A percentile compares a stretch with the other conserved stretches of the same genome.
phyloP scores from a whole-genome alignment of 1,140 invertebrate species.

The Galendromus occidentalis region DNA sequence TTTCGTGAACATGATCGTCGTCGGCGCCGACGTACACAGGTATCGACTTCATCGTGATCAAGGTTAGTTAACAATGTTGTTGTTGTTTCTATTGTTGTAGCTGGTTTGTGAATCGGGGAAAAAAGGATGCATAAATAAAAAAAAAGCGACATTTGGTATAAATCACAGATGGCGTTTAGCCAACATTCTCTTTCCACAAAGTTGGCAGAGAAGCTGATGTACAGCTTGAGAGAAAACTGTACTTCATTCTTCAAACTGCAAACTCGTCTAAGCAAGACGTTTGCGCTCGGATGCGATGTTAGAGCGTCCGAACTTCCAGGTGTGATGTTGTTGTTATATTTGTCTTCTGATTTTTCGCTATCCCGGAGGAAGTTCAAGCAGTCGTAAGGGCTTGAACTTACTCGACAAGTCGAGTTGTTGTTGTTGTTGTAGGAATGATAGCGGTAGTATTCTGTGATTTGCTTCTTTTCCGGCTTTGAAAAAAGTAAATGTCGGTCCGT shows the following conservation, averaged over 20 bases:
- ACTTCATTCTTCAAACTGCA: too few relatives aligned
- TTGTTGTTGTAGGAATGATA: not conserved
- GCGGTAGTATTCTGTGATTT: not conserved
- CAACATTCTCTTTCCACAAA: conserved; percentile 10
- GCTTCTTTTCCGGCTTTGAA: conserved; percentile 12
- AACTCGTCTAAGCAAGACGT: too few relatives aligned
- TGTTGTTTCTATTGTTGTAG: not conserved
- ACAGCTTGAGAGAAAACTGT: too few relatives aligned
- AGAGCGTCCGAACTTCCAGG: too few relatives aligned
- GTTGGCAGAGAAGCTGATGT: conserved; percentile 8
- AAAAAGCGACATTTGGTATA: conserved; percentile 11
- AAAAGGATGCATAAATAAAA: conserved; percentile 7
- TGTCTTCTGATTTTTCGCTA: not conserved
- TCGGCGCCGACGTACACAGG: too few relatives aligned
- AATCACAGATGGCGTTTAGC: conserved; percentile 10
- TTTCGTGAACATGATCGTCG: too few relatives aligned
- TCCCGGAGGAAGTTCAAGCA: not conserved
- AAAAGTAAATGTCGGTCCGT: conserved; percentile 9
- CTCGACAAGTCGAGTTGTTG: not conserved
- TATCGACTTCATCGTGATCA: too few relatives aligned
- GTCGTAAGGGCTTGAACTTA: not conserved
- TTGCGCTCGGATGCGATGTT: too few relatives aligned
- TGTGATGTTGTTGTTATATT: not conserved
- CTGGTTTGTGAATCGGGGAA: not conserved
- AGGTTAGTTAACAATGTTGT: not conserved